Conservation (phyloP, 2,888 invertebrate genomes). For the Catocala fraxini region DNA sequence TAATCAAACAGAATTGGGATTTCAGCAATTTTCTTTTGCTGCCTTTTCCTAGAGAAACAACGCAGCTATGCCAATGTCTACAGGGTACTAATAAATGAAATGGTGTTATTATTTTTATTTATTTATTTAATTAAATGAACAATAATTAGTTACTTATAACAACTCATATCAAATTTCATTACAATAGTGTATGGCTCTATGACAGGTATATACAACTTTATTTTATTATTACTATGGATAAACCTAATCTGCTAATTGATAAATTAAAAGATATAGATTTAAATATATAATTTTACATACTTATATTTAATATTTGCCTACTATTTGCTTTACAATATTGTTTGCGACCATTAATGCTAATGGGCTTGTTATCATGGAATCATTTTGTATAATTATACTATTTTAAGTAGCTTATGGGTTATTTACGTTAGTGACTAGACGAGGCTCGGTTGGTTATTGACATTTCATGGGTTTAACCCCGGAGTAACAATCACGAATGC, state of each 20-base stretch:
- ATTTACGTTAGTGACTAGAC: not conserved
- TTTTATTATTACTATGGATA: slow-evolving; percentile 21
- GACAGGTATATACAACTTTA: slow-evolving; percentile 19
- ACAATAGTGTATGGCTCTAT: slow-evolving; percentile 16
- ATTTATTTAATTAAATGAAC: slow-evolving; percentile 26
- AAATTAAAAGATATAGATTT: slow-evolving; percentile 22
- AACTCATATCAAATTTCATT: slow-evolving; percentile 23
- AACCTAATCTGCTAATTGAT: slow-evolving; percentile 19
- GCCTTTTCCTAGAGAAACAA: no score
- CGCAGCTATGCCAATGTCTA: not conserved
- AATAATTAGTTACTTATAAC: slow-evolving; percentile 22
- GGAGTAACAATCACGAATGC: no score
- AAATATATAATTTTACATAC: slow-evolving; percentile 28
- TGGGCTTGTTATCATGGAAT: not conserved
- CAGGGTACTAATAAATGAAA: slow-evolving; percentile 11
- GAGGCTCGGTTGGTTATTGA: no score
- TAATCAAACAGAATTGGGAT: no score
- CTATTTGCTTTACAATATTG: slow-evolving; percentile 21
- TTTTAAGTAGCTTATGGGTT: not conserved
- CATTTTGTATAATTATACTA: not conserved
- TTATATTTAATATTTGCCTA: slow-evolving; percentile 21
- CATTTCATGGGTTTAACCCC: no score
- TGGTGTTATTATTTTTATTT: slow-evolving; percentile 11
- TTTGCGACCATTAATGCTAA: not conserved
- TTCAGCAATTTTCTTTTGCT: no score